Base-by-base conservation (phyloP, 2,888 invertebrate species). In the Automeris io region DNA sequence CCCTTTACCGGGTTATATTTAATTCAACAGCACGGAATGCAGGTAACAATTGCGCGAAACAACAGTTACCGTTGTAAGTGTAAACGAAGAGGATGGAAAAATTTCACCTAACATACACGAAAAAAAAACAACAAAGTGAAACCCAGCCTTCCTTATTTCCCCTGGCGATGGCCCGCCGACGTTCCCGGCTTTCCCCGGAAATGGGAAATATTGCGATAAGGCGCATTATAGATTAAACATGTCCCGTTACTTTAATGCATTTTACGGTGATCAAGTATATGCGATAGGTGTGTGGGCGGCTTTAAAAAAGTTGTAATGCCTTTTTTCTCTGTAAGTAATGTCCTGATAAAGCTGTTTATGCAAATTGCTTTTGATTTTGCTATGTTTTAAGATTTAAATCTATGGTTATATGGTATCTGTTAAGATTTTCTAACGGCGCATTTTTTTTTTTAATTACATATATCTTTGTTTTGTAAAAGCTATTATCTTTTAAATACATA, bases 171-270 rank as follows among this genome's bases (percentile, higher is more conserved):
- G 61, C 71, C 71, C 70, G 70, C 69, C 71, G 70, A 66, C 77
- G 73, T 61, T 66, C 67, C 71, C 71, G 61, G 71, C 70, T 72
- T 73, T 72, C 64, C 72, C 71, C 66, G 85, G 82, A 85, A 87
- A 85, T 86, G 86, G 86, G 80, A 86, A 87, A 87, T 86, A 87
- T 87, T 77, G 85, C 82, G 85, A 87, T 87, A 87, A 87, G 85
- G 72, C 69, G 70, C 86, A 85, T 87, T 87, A 86, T 79, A 83
- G 81, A 86, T 86, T 86, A 85, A 82, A 83, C 77, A 73, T 69
- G 74, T 73, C 68, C 55, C 68, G 68, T 55, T 63, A 66, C 67
- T 71, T 73, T 80, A 82, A 81, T 78, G 73, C 55, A 61, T 66
- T 71, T 55, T 57, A 48, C 60, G 61, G 71, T 67, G 80, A 81